Evolutionary conservation across 2,113 vertebrate species (phyloP).

Genomic region (Dissostichus mawsoni): DNA sequence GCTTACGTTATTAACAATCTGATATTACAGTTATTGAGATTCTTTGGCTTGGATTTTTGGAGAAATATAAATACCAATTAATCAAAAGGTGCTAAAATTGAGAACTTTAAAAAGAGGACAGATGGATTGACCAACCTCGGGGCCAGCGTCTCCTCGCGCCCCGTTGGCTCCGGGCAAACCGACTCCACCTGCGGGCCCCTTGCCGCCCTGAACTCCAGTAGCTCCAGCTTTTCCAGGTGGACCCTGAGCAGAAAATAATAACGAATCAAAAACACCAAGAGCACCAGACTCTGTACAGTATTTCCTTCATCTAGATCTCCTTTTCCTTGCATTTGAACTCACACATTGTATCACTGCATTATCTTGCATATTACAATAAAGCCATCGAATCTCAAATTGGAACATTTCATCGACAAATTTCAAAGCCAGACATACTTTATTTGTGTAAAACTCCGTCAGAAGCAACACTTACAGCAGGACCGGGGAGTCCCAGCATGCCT

Average conservation of each 20-base stretch:
- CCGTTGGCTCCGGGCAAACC: conserved; percentile 91
- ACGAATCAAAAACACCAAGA: background rate
- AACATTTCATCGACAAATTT: background rate
- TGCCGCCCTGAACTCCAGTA: conserved; percentile 87
- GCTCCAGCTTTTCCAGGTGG: conserved; percentile 92
- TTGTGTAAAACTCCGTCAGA: background rate
- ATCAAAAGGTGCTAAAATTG: too few relatives aligned
- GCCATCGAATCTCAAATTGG: too few relatives aligned
- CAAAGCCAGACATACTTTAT: background rate
- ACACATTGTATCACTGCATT: too few relatives aligned
- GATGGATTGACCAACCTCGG: conserved; percentile 85
- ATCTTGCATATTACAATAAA: too few relatives aligned
- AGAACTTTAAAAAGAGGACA: too few relatives aligned
- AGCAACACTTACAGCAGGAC: conserved; percentile 89
- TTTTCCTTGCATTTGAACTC: too few relatives aligned
- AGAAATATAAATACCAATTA: too few relatives aligned
- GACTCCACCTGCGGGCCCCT: conserved; percentile 90
- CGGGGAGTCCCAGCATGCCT: conserved; percentile 92
- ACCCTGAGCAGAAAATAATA: conserved; percentile 82
- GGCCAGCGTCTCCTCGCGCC: conserved; percentile 92
- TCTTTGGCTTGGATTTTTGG: too few relatives aligned
- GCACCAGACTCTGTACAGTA: too few relatives aligned
- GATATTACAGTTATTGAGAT: too few relatives aligned
- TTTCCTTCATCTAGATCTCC: too few relatives aligned
- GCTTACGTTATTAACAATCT: too few relatives aligned